These are phyloP conservation scores for Actenoides hombroni DNA, from an alignment of 2,113 vertebrate genomes.

Conservation along the genomic window DNA sequence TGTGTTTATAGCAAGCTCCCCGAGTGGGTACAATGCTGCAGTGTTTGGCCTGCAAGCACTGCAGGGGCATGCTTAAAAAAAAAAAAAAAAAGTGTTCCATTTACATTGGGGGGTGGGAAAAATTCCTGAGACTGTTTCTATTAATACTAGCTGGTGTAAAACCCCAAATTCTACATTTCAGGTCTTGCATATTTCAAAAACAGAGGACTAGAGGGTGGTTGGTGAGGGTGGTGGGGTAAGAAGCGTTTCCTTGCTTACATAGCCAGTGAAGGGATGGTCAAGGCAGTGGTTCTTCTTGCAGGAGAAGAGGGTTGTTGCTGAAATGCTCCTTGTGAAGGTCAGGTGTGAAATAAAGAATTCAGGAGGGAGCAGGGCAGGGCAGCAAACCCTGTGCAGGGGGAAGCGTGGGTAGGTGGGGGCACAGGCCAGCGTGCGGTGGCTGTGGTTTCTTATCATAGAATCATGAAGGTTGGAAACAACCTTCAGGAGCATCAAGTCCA, in stretches of 20 bases:
- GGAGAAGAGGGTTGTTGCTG: not conserved
- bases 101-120: constrained; percentile 2
- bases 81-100: constrained; percentile 40
- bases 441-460: not conserved
- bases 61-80: constrained; percentile 45
- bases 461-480: too few relatives aligned
- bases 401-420: fast-evolving
- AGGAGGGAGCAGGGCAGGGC: not conserved
- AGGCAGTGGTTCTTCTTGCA: not conserved
- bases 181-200: constrained; percentile 12
- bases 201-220: not conserved
- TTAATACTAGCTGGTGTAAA: constrained; percentile 56
- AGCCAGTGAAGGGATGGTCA: not conserved
- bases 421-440: fast-evolving
- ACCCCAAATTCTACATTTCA: constrained; percentile 34
- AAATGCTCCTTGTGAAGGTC: not conserved
- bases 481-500: too few relatives aligned
- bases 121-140: constrained; percentile 63
- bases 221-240: not conserved
- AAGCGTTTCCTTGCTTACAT: not conserved
- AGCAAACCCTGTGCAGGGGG: not conserved
- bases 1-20: constrained; percentile 51
- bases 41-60: constrained; percentile 37
- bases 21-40: constrained; percentile 48
- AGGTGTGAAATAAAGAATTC: not conserved